Evolutionary conservation across 2,888 invertebrate genomes (phyloP).

Genomic region (Lamproptera curius): DNA sequence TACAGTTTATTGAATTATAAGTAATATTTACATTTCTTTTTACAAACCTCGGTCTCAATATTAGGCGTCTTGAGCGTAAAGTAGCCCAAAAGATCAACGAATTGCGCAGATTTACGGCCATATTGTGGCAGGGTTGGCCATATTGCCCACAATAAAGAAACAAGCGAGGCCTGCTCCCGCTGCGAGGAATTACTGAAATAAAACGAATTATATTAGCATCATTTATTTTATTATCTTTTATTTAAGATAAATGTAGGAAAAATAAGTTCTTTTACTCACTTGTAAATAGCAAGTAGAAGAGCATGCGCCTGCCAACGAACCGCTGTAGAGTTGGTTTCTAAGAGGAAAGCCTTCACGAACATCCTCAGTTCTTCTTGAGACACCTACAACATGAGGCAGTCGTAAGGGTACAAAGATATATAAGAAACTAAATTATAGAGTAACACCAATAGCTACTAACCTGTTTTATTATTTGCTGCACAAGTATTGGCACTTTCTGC

Average conservation of each 20-base stretch:
- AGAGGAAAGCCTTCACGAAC: conserved; percentile 93
- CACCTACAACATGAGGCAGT: conserved; percentile 49
- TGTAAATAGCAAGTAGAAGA: conserved; percentile 89
- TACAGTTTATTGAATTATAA: too few relatives aligned
- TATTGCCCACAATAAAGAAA: conserved; percentile 92
- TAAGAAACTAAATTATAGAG: too few relatives aligned
- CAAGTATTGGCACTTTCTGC: conserved; percentile 60
- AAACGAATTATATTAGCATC: not conserved
- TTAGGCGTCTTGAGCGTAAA: conserved; percentile 92
- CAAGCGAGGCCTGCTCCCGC: conserved; percentile 86
- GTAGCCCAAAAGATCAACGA: conserved; percentile 97
- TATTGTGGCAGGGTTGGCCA: conserved; percentile 95
- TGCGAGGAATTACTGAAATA: conserved; percentile 84
- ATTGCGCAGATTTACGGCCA: conserved; percentile 96
- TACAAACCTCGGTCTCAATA: conserved; percentile 78
- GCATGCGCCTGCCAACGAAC: conserved; percentile 98
- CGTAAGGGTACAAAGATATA: not conserved
- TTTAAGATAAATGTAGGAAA: too few relatives aligned
- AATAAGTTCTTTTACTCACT: conserved; percentile 71
- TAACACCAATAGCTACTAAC: conserved; percentile 30
- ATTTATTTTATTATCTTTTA: too few relatives aligned
- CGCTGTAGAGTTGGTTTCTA: conserved; percentile 95
- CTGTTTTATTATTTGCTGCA: conserved; percentile 69
- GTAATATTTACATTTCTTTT: too few relatives aligned
- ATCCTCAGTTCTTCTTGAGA: conserved; percentile 80